Evolutionary conservation across 2,888 invertebrate genomes (phyloP), one percentile per base, ranked within the genome.

Genomic region (Spicauda simplicius): DNA sequence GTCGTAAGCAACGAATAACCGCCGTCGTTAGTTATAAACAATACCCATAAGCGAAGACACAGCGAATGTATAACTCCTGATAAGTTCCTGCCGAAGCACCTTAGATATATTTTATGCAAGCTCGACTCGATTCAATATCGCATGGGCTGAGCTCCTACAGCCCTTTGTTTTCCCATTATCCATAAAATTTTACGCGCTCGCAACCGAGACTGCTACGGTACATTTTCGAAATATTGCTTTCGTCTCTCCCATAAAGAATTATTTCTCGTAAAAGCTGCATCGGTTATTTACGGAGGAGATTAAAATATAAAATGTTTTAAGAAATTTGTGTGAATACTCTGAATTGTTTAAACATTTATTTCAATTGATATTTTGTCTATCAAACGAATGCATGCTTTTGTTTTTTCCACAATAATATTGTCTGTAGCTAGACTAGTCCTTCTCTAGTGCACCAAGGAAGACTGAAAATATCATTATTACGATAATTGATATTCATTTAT

Each of bases 131-230:
- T 64, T 57, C 56, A 57, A 52, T 64, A 64, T 64, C n/a, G 57
- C 64, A 37, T n/a, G 64, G 33, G 57, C 16, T 30, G 16, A 59
- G 48, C 64, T 56, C 57, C 50, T 14, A 56, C 50, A 64, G 64
- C 48, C 14, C 48, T 57, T 57, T 64, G 57, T 57, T 64, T 64
- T 52, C 57, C 57, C 50, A 57, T 64, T 55, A 63, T 19, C 50
- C 64, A 64, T 64, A 64, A 64, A 64, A 37, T 57, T 64, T 64
- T 64, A 64, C 64, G 57, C 37, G 64, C 64, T 50, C 37, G 64
- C 50, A 41, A 50, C 25, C 45, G 52, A 37, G 57, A 57, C 64
- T 50, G 57, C 56, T 19, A 33, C 50, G 64, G 52, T 64, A 57
- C 33, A 52, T 57, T 57, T 56, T 52, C 57, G 50, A 57, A 64